phyloP scores from a whole-genome alignment of 2,888 invertebrate species.

The Heliconius aoede region DNA sequence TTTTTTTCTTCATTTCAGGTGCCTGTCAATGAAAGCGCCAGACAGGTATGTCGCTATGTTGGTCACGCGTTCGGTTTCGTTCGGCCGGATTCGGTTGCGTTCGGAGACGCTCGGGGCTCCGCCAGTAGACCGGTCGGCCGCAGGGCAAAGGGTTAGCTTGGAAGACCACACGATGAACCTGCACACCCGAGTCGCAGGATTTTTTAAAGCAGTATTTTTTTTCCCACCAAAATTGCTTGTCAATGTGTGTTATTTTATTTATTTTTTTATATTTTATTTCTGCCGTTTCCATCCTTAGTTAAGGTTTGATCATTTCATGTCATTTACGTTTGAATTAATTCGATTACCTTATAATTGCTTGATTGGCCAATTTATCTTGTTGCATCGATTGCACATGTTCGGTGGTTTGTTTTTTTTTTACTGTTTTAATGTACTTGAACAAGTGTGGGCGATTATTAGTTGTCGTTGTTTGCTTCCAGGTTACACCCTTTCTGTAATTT shows the following conservation, averaged over 20 bases:
- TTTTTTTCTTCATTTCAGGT: slow-evolving; percentile 89
- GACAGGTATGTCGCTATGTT: slow-evolving; percentile 86
- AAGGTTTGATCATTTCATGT: slow-evolving; percentile 62
- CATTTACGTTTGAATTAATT: slow-evolving; percentile 63
- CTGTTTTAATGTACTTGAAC: slow-evolving; percentile 68
- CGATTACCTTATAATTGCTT: slow-evolving; percentile 68
- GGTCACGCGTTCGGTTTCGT: slow-evolving; percentile 77
- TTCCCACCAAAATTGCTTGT: slow-evolving; percentile 80
- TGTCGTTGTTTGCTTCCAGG: slow-evolving; percentile 83
- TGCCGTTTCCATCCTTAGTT: slow-evolving; percentile 52
- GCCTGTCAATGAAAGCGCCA: slow-evolving; percentile 90
- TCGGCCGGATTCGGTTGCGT: slow-evolving; percentile 78
- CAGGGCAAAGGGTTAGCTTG: slow-evolving; percentile 80
- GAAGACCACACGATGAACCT: slow-evolving; percentile 79
- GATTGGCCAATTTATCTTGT: slow-evolving; percentile 65
- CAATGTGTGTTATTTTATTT: slow-evolving; percentile 77
- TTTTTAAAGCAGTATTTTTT: slow-evolving; percentile 72
- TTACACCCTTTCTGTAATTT: slow-evolving; percentile 75
- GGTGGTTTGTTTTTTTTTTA: slow-evolving; percentile 76
- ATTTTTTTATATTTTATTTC: slow-evolving; percentile 58
- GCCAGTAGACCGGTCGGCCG: slow-evolving; percentile 68
- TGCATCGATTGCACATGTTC: slow-evolving; percentile 70
- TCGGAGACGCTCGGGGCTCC: slow-evolving; percentile 75
- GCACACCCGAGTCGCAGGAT: slow-evolving; percentile 82
- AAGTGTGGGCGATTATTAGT: slow-evolving; percentile 78